Conservation (phyloP, 2,113 vertebrate species). For the Charadrius vociferus region DNA sequence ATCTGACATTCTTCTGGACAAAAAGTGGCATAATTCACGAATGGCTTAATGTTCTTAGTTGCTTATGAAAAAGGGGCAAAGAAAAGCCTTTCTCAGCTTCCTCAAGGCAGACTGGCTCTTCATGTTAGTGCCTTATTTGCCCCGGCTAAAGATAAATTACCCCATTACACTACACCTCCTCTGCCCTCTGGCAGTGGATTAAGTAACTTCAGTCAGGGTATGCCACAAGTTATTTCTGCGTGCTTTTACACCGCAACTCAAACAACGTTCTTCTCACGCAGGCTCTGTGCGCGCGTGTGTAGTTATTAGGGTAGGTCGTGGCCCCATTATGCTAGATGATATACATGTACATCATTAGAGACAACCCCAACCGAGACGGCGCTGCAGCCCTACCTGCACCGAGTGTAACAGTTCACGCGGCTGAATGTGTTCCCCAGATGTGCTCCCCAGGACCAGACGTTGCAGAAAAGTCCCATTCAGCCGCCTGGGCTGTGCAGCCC, state of each 20-base stretch:
- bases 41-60: background rate
- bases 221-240: background rate
- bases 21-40: conserved; percentile 24
- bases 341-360: background rate
- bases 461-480: background rate
- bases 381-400: background rate
- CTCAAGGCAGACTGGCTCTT: background rate
- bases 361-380: background rate
- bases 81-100: background rate
- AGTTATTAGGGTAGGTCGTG: background rate
- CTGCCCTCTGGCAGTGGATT: background rate
- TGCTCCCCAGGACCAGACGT: background rate
- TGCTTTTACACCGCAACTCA: background rate
- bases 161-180: background rate
- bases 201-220: background rate
- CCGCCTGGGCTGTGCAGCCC: background rate
- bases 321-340: conserved; percentile 1
- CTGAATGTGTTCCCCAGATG: conserved; percentile 62
- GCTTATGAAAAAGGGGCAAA: background rate
- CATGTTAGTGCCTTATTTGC: background rate
- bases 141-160: background rate
- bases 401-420: background rate
- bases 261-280: background rate
- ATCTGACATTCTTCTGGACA: conserved; percentile 28
- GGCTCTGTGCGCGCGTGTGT: background rate